phyloP scores from a whole-genome alignment of 2,797 vertebrate species.

The Ctenosaura bakeri region DNA sequence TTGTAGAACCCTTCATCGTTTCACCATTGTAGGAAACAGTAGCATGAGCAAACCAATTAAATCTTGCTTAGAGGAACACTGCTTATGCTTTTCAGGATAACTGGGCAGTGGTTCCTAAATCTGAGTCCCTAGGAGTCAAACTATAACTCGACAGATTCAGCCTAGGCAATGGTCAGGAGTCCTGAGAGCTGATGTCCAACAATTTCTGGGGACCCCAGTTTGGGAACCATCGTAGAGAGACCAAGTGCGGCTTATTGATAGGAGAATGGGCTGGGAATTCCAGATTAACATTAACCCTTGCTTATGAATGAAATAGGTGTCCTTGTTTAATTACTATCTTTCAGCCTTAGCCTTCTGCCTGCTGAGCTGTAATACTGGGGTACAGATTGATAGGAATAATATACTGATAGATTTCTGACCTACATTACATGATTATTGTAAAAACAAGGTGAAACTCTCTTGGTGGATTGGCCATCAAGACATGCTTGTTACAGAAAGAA shows the following conservation, averaged over 20 bases:
- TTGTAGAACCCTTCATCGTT: background rate
- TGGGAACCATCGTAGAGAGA: too few species aligned
- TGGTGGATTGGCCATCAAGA: background rate
- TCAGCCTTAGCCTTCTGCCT: background rate
- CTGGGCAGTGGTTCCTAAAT: too few species aligned
- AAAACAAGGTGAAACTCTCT: background rate
- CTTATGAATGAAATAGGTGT: background rate
- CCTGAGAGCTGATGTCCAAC: too few species aligned
- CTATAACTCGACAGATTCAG: too few species aligned
- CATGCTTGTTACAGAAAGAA: background rate
- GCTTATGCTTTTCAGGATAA: too few species aligned
- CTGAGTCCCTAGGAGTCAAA: too few species aligned
- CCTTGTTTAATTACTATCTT: background rate
- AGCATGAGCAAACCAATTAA: background rate
- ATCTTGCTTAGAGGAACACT: too few species aligned
- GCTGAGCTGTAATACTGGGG: background rate
- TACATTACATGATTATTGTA: background rate
- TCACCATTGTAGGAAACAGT: background rate
- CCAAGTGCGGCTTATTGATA: background rate
- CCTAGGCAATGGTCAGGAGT: too few species aligned
- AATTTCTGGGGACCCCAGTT: too few species aligned
- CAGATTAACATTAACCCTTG: background rate
- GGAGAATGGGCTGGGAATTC: background rate
- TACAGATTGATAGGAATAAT: too few species aligned
- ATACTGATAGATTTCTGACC: too few species aligned